These are phyloP conservation scores for Nesospiza acunhae DNA, from an alignment of 2,113 vertebrate genomes.

Conservation along the genomic window DNA sequence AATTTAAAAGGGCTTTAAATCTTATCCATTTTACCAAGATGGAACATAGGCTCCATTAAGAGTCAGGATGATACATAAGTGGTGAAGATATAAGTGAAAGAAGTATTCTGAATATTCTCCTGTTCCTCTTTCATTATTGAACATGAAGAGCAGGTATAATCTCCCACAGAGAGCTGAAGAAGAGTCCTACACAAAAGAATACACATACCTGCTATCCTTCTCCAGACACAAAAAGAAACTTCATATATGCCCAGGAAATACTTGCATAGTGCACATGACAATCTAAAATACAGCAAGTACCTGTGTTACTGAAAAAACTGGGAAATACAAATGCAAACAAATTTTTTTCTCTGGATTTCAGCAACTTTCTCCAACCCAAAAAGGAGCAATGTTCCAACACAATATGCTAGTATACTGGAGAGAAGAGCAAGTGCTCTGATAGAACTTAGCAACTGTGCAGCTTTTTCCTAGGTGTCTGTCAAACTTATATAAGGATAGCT, in stretches of 20 bases:
- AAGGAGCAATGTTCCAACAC: neutral
- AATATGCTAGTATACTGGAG: neutral
- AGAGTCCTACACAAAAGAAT: neutral
- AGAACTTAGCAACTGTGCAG: neutral
- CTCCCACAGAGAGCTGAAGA: neutral
- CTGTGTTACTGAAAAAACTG: neutral
- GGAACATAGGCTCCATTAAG: neutral
- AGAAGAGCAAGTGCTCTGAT: neutral
- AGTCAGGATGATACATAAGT: neutral
- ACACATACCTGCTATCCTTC: neutral
- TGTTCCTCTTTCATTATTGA: neutral
- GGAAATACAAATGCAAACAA: neutral
- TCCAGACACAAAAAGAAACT: neutral
- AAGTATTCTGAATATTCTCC: neutral
- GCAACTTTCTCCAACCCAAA: neutral
- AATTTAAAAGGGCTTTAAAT: constrained; percentile 9
- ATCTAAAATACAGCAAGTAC: neutral
- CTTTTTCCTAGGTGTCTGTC: neutral
- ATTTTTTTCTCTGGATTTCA: neutral
- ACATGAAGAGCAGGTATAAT: neutral
- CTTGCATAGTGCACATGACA: neutral
- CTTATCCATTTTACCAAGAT: neutral
- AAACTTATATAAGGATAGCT: neutral
- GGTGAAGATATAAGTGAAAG: neutral
- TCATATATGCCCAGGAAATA: neutral